Evolutionary conservation across 23 tunicate genomes (phyloP), one percentile per base, ranked within the genome.

Genomic region (Trididemnum clinides): DNA sequence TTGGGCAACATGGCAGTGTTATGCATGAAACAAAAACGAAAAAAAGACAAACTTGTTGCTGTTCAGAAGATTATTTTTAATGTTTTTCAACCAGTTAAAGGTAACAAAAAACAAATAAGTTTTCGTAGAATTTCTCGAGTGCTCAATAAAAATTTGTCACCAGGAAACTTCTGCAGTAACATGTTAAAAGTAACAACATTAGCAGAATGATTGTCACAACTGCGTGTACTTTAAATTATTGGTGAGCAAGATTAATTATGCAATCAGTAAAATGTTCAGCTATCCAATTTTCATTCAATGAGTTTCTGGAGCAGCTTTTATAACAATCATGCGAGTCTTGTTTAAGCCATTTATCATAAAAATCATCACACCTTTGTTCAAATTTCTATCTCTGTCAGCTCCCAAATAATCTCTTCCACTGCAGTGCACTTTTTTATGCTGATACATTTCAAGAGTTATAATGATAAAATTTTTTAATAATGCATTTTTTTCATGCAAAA

Each of bases 291-390:
- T 28, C 66, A n/a, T 28, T 33, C 38, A 70, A 12, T 23, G 15
- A 32, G 38, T 28, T 70, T 70, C 77, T 26, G 77, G 77, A 10
- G 19, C 37, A 19, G 57, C 80, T 73, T 19, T 73, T 20, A 73
- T 28, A 2, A 73, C 57, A 73, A 73, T 23, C 26, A 57, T 5
- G 27, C 6, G 4, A 73, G 57, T 7, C 19, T 37, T 37, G 18
- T 73, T 73, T 37, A 73, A 36, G 2, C 57, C 80, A 2, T 38
- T 20, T 20, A 73, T 73, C 80, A 38, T 73, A 73, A 73, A 73
- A 22, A 39, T 57, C 4, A 73, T 5, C 19, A 73, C 22, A 2
- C 57, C 80, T 36, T 37, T 38, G 28, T 36, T 36, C 26, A 73
- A 38, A 73, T 19, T 39, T 37, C 33, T 57, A 36, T 73, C 80